Conservation (phyloP, 1,140 invertebrate species). For the Pissodes strobi region DNA sequence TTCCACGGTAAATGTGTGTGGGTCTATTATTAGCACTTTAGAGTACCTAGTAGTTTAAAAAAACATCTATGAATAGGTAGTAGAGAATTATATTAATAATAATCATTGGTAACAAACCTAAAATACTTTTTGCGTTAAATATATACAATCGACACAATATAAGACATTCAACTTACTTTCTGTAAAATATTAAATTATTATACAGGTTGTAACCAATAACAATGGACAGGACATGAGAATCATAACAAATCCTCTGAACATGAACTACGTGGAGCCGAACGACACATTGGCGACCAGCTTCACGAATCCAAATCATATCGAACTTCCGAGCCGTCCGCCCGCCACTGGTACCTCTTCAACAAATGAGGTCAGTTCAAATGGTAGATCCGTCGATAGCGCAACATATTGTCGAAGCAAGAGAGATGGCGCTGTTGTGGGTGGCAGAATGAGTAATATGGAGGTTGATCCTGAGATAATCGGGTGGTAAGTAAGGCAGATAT, state of each 20-base stretch:
- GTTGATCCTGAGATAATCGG: conserved; percentile 45
- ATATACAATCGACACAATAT: too few species aligned
- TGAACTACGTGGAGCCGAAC: conserved; percentile 68
- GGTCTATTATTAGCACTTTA: too few species aligned
- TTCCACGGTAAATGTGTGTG: conserved; percentile 36
- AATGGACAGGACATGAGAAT: conserved; percentile 68
- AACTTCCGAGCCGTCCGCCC: conserved; percentile 60
- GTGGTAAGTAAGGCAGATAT: conserved; percentile 44
- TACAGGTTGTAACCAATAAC: conserved; percentile 44
- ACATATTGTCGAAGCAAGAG: conserved; percentile 70
- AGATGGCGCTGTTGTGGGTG: conserved; percentile 11
- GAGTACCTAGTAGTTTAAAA: too few species aligned
- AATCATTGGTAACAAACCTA: too few species aligned
- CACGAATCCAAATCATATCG: conserved; percentile 75
- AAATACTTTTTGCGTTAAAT: too few species aligned
- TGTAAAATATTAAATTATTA: too few species aligned
- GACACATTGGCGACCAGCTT: conserved; percentile 66
- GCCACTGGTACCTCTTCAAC: conserved; percentile 29
- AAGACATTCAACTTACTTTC: too few species aligned
- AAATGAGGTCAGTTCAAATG: conserved; percentile 53
- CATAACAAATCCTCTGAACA: conserved; percentile 74
- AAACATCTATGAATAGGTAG: too few species aligned
- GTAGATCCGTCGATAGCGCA: conserved; percentile 64
- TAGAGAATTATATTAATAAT: too few species aligned
- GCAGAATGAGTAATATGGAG: conserved; percentile 33